Evolutionary conservation across 2,888 invertebrate genomes (phyloP).

Genomic region (Marasmarcha lunaedactyla): DNA sequence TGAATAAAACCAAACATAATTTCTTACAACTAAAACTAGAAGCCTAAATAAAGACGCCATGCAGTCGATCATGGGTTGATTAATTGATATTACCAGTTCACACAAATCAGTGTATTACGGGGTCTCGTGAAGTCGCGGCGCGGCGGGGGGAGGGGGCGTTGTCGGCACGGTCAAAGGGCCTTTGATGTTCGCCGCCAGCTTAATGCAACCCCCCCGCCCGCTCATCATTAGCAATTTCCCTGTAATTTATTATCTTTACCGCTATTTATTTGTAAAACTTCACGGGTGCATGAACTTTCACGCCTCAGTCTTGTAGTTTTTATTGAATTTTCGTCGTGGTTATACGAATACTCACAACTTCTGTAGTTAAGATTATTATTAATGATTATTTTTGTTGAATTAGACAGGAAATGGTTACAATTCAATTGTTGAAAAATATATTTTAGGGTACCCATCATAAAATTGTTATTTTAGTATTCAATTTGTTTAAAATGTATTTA

Average conservation of each 20-base stretch:
- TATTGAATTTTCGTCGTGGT: no score
- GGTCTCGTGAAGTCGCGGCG: conserved; percentile 21
- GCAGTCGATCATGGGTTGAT: conserved; percentile 25
- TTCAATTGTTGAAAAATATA: no score
- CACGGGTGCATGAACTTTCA: conserved; percentile 38
- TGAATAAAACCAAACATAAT: no score
- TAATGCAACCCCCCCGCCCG: conserved; percentile 66
- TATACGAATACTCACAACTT: no score
- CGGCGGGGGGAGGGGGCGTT: conserved; percentile 50
- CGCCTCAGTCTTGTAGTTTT: conserved; percentile 15
- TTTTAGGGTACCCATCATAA: no score
- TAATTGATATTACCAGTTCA: conserved; percentile 49
- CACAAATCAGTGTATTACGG: conserved; percentile 19
- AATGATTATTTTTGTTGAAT: no score
- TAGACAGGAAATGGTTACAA: no score
- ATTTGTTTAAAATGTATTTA: no score
- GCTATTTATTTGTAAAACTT: conserved; percentile 67
- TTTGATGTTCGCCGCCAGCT: conserved; percentile 71
- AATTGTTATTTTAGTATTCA: no score
- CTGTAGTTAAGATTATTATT: no score
- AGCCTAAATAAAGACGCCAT: conserved; percentile 12
- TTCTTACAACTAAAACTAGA: conserved; percentile 36
- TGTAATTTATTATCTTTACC: conserved; percentile 69
- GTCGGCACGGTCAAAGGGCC: conserved; percentile 68
- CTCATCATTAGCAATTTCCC: conserved; percentile 71